Conservation (phyloP, 2,888 invertebrate genomes). For the Megalurothrips usitatus region DNA sequence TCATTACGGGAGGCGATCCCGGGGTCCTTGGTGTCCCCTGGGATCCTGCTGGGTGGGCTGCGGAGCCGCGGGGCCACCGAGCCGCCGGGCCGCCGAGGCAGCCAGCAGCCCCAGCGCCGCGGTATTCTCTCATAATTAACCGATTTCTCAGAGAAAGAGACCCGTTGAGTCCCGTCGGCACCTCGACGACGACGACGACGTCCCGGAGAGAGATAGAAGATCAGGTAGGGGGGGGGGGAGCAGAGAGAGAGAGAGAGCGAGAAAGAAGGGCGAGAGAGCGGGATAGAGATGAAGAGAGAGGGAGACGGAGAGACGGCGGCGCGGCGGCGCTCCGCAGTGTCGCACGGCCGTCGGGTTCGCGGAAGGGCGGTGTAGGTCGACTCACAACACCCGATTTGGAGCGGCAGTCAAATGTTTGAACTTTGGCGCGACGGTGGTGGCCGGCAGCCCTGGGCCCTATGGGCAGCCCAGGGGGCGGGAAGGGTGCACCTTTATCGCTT, state of each 20-base stretch:
- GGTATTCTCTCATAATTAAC: background rate
- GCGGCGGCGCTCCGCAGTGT: no score
- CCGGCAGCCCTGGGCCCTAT: background rate
- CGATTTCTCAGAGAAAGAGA: background rate
- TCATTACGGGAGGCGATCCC: no score
- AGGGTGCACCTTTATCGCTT: constrained; percentile 14
- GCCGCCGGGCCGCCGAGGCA: no score
- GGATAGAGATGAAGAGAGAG: background rate
- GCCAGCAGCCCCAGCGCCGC: no score
- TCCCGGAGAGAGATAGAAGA: no score
- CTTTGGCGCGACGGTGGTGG: no score
- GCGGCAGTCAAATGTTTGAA: background rate
- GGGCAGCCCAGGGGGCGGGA: background rate
- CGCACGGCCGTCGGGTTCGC: background rate
- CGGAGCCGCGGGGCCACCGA: background rate
- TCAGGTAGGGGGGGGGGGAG: background rate
- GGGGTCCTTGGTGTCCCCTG: no score
- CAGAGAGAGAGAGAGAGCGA: background rate
- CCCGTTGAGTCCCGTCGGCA: no score
- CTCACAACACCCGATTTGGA: background rate
- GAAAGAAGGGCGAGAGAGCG: background rate
- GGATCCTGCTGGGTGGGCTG: background rate
- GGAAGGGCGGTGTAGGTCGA: background rate
- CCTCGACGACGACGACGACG: background rate
- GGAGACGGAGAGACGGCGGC: background rate